Evolutionary conservation across 2,113 vertebrate genomes (phyloP), one percentile per base, ranked within the genome.

Genomic region (Chroicocephalus ridibundus): DNA sequence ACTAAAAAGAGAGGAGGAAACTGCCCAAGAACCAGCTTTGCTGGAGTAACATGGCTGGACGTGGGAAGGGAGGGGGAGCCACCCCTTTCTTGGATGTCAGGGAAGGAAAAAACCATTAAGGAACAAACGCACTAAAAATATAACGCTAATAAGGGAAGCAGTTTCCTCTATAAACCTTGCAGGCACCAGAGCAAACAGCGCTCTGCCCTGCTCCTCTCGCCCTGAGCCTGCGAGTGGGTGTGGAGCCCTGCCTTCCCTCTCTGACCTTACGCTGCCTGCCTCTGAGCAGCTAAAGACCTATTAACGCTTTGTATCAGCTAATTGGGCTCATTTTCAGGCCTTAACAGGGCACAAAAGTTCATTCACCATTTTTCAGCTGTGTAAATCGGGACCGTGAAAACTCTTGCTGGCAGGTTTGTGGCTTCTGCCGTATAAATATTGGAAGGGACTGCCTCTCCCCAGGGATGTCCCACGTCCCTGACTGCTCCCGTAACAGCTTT

Each of bases 81-180:
- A 62, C 52, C 38, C 82, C 55, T 14, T 55, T 42, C 88, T 51
- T 71, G 88, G 85, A 40, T 88, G 79, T 34, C 47, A 80, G 68
- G 75, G 69, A 79, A 94, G 82, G 90, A 31, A 92, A 95, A 88
- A 77, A 36, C 1, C 15, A 13, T 52, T 38, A 24, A 49, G 75
- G 76, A 74, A 29, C 22, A 75, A 40, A 62, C 0, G 46, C 9
- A 60, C 93, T 94, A 91, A 86, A 91, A 96, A 94, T 78, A 78
- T 21, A 88, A 57, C 0, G 22, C 62, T 32, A 46, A n/a, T 27
- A 80, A 93, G 38, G 79, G 92, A 60, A 77, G 82, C 71, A 40
- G 92, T n/a, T 91, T 94, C 92, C 93, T 77, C 92, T 57, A 8
- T 42, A 82, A 93, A 62, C 78, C 13, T 29, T 5, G 40, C 81